These are phyloP conservation scores for Diuraphis noxia DNA, from an alignment of 1,140 invertebrate species.

Conservation along the genomic window DNA sequence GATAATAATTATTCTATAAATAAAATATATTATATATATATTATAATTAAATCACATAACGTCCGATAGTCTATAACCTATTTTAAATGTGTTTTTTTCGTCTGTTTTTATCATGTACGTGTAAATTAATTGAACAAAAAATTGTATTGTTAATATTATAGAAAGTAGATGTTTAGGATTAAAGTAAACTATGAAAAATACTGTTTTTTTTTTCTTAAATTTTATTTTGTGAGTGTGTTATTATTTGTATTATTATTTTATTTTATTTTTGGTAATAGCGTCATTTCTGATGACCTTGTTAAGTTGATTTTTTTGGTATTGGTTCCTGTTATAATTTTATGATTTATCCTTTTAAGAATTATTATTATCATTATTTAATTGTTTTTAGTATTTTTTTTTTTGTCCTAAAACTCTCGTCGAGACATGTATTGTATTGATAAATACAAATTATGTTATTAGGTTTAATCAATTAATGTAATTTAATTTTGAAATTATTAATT, in stretches of 20 bases:
- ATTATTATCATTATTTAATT: slow-evolving; percentile 38
- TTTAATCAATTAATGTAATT: slow-evolving; percentile 42
- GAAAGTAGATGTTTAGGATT: slow-evolving; percentile 35
- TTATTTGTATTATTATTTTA: slow-evolving; percentile 44
- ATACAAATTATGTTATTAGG: slow-evolving; percentile 21
- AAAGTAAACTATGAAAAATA: slow-evolving; percentile 29
- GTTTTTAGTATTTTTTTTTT: slow-evolving; percentile 29
- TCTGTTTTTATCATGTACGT: slow-evolving; percentile 50
- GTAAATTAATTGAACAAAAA: slow-evolving; percentile 52
- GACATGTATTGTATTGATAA: no score
- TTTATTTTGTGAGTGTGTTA: slow-evolving; percentile 37
- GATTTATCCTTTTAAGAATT: slow-evolving; percentile 43
- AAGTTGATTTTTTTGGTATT: slow-evolving; percentile 54
- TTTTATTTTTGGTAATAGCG: slow-evolving; percentile 39
- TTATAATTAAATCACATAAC: slow-evolving; percentile 48
- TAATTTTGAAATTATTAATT: slow-evolving; percentile 39
- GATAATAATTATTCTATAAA: slow-evolving; percentile 40
- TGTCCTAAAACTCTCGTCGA: slow-evolving; percentile 4
- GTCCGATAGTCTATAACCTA: slow-evolving; percentile 52
- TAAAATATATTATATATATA: slow-evolving; percentile 32
- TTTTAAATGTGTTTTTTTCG: slow-evolving; percentile 41
- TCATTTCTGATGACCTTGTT: slow-evolving; percentile 36
- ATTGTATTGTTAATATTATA: slow-evolving; percentile 49
- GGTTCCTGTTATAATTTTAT: slow-evolving; percentile 54
- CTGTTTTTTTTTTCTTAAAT: background rate